Evolutionary conservation across 2,113 vertebrate species (phyloP).

Genomic region (Athene noctua): DNA sequence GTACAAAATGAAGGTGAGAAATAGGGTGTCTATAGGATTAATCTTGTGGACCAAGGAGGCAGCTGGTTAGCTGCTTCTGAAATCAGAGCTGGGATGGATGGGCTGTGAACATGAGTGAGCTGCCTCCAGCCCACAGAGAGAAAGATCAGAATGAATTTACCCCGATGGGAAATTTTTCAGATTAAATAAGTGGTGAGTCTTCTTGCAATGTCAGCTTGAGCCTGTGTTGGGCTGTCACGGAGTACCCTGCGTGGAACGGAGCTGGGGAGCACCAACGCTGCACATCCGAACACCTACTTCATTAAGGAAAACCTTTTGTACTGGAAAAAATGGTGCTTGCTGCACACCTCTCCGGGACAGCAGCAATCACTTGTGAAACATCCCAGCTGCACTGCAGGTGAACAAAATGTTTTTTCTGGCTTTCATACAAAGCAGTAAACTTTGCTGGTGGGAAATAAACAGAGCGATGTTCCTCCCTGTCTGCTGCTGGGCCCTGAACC

Average conservation of each 20-base stretch:
- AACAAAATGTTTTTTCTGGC: not conserved
- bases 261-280: accelerated
- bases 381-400: not conserved
- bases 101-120: not conserved
- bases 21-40: not conserved
- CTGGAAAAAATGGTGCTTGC: not conserved
- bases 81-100: not conserved
- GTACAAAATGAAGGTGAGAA: not conserved
- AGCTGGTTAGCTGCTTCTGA: not conserved
- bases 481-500: not conserved
- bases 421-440: not conserved
- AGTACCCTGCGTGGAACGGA: not conserved
- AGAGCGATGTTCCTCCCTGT: not conserved
- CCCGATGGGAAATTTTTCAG: not conserved
- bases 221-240: not conserved
- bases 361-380: not conserved
- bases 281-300: not conserved
- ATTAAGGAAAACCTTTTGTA: not conserved
- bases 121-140: not conserved
- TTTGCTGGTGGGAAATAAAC: not conserved
- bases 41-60: not conserved
- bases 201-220: not conserved
- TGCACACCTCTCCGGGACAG: not conserved
- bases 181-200: not conserved
- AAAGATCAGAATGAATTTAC: not conserved